Percentiles rank a stretch among this genome's conserved stretches.
Evolutionary conservation across 2,888 invertebrate genomes (phyloP).

Genomic region (Thelaira solivaga): DNA sequence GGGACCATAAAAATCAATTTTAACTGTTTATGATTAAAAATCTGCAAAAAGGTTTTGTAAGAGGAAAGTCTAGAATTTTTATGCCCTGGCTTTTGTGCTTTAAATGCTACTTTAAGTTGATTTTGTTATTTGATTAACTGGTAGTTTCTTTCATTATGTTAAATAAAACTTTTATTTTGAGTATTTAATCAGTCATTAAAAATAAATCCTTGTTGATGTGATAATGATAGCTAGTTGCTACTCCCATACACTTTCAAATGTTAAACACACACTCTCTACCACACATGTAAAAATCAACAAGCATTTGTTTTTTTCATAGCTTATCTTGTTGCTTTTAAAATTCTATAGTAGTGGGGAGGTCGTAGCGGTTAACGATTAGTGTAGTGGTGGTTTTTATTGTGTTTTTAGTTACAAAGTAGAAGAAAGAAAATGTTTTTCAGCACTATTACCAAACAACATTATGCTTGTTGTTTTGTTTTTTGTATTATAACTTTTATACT

Average conservation of each 20-base stretch:
- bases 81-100: no score
- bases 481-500: constrained; percentile 25
- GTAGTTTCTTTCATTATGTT: constrained; percentile 24
- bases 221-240: constrained; percentile 61
- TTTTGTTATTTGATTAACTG: no score
- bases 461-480: constrained; percentile 57
- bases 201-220: constrained; percentile 61
- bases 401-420: constrained; percentile 14
- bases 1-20: no score
- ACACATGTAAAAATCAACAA: constrained; percentile 24
- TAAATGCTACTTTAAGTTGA: no score
- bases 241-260: constrained; percentile 25
- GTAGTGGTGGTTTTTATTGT: constrained; percentile 36
- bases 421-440: constrained; percentile 11
- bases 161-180: constrained; percentile 36
- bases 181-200: constrained; percentile 56
- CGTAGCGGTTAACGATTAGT: constrained; percentile 12
- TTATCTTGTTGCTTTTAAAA: background rate
- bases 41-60: no score
- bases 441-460: constrained; percentile 33
- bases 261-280: constrained; percentile 8
- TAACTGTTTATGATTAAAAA: no score
- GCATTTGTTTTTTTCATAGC: constrained; percentile 23
- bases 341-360: background rate
- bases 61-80: no score